Percentiles rank a stretch among this genome's conserved stretches.
Evolutionary conservation across 2,888 invertebrate species (phyloP).

Genomic region (Leptarthrus brevirostris): DNA sequence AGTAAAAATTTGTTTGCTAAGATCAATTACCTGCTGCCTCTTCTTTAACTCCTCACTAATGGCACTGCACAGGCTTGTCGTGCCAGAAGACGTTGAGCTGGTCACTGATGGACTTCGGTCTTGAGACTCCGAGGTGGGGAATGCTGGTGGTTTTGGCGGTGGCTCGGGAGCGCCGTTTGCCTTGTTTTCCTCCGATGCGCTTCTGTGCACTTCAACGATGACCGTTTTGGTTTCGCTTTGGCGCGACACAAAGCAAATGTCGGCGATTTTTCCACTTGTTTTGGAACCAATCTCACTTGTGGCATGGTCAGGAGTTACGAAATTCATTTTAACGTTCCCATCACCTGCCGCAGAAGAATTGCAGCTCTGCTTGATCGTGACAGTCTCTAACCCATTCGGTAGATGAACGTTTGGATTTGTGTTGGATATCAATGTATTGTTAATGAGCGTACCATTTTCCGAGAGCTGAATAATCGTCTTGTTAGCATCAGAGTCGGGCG

Average conservation of each 20-base stretch:
- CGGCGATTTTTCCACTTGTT: constrained; percentile 61
- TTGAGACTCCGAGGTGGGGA: constrained; percentile 57
- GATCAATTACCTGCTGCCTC: constrained; percentile 75
- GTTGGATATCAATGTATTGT: constrained; percentile 69
- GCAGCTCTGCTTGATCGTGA: constrained; percentile 45
- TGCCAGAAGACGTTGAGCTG: constrained; percentile 57
- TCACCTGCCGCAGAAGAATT: constrained; percentile 19
- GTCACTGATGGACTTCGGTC: constrained; percentile 55
- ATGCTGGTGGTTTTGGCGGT: constrained; percentile 56
- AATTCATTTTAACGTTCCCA: constrained; percentile 8
- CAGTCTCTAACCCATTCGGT: constrained; percentile 48
- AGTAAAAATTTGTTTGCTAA: no score
- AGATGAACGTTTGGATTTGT: constrained; percentile 22
- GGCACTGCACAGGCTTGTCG: constrained; percentile 74
- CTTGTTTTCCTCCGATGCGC: constrained; percentile 55
- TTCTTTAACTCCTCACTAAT: constrained; percentile 77
- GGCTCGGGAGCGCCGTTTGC: constrained; percentile 41
- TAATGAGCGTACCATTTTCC: constrained; percentile 78
- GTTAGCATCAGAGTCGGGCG: constrained; percentile 67
- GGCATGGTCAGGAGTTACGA: constrained; percentile 23
- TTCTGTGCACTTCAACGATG: constrained; percentile 81
- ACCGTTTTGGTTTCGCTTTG: constrained; percentile 74
- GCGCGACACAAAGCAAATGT: constrained; percentile 67
- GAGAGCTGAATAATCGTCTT: constrained; percentile 80
- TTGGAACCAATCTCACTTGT: not conserved